These are phyloP conservation scores for Chlorops oryzae DNA, from an alignment of 1,140 invertebrate genomes.

Conservation along the genomic window DNA sequence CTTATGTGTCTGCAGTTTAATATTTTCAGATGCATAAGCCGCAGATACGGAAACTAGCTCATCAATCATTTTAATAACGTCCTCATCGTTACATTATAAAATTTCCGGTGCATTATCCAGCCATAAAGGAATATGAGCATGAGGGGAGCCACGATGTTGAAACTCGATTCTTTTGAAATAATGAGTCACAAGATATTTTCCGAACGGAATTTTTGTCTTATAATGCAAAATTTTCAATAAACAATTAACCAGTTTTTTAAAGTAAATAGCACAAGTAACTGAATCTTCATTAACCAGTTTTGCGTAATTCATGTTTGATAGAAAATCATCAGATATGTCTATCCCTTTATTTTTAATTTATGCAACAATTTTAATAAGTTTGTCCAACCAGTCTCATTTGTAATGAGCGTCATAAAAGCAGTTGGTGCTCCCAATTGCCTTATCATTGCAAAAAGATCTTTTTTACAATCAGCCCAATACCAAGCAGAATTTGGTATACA, in stretches of 20 bases:
- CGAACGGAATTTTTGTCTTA: constrained; percentile 26
- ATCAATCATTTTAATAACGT: constrained; percentile 1
- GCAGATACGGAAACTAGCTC: constrained; percentile 19
- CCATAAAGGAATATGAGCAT: constrained; percentile 32
- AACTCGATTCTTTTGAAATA: constrained; percentile 49
- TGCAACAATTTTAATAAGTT: constrained; percentile 41
- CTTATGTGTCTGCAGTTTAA: constrained; percentile 25
- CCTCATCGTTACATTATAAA: background rate
- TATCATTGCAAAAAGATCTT: constrained; percentile 48
- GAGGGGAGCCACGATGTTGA: constrained; percentile 46
- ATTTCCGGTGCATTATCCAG: constrained; percentile 23
- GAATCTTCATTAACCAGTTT: constrained; percentile 46
- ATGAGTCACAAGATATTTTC: constrained; percentile 30
- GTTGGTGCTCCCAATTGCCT: constrained; percentile 42
- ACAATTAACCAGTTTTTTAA: constrained; percentile 36
- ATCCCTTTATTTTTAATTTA: constrained; percentile 35
- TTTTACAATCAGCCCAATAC: constrained; percentile 40
- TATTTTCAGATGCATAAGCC: constrained; percentile 25
- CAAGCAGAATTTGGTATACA: constrained; percentile 28
- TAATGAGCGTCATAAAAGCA: constrained; percentile 39
- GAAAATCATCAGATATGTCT: constrained; percentile 21
- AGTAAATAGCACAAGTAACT: constrained; percentile 47
- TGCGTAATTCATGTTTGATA: constrained; percentile 26
- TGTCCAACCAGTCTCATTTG: constrained; percentile 45
- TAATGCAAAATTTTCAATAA: constrained; percentile 6